Evolutionary conservation across 2,797 vertebrate species (phyloP).

Genomic region (Lagodon rhomboides): DNA sequence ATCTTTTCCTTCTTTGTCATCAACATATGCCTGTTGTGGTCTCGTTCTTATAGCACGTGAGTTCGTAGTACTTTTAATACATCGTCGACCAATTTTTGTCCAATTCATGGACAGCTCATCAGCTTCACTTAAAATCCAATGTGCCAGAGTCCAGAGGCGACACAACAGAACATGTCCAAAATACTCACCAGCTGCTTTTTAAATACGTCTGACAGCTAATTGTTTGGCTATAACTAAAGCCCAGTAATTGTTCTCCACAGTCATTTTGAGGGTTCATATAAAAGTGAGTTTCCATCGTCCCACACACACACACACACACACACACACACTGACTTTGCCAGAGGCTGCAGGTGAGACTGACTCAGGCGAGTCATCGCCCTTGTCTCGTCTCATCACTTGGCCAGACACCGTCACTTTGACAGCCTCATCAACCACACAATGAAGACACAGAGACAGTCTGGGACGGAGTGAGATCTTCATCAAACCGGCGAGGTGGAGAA

Average conservation of each 20-base stretch:
- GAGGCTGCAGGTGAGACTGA: conserved; percentile 60
- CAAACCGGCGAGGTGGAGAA: conserved; percentile 30
- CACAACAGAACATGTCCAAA: neutral
- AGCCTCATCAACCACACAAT: conserved; percentile 64
- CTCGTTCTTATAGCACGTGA: neutral
- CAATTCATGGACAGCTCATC: neutral
- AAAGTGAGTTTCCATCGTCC: conserved; percentile 39
- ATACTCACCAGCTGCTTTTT: conserved; percentile 19
- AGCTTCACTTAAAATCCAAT: neutral
- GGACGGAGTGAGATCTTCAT: conserved; percentile 42
- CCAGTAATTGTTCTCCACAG: conserved; percentile 20
- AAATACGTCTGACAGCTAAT: conserved; percentile 13
- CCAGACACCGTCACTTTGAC: conserved; percentile 63
- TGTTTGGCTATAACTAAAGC: conserved; percentile 28
- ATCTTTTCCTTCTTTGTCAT: neutral
- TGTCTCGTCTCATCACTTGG: conserved; percentile 64
- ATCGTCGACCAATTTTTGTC: neutral
- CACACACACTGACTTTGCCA: conserved; percentile 24
- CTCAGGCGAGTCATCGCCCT: conserved; percentile 53
- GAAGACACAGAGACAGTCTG: conserved; percentile 36
- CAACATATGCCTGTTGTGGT: neutral
- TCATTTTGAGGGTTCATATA: conserved; percentile 26
- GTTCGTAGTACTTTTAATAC: no score
- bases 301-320: conserved; percentile 9
- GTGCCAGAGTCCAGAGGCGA: conserved; percentile 1